A percentile compares a stretch with the other conserved stretches of the same genome.
Evolutionary conservation across 2,888 invertebrate genomes (phyloP).

Genomic region (Drosophila acutilabella): DNA sequence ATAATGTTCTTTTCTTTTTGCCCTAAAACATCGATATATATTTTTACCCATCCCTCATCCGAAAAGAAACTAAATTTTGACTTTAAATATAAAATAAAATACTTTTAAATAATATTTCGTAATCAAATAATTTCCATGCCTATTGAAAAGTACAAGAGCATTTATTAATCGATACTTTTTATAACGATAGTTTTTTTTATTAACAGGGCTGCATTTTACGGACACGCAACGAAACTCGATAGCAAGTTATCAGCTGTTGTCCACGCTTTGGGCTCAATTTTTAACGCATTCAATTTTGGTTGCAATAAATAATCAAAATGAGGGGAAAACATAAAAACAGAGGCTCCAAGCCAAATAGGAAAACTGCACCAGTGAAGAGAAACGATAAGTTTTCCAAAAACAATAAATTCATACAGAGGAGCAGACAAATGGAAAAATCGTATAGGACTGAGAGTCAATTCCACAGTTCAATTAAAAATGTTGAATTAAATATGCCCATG

Average conservation of each 20-base stretch:
- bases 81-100: too few species aligned
- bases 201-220: not conserved
- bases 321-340: conserved; percentile 24
- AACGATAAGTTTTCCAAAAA: conserved; percentile 67
- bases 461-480: conserved; percentile 50
- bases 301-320: conserved; percentile 4
- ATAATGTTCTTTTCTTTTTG: not conserved
- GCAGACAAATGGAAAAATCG: conserved; percentile 79
- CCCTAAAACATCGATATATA: conserved; percentile 2
- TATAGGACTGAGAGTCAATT: conserved; percentile 65
- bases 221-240: not conserved
- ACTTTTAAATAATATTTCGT: not conserved
- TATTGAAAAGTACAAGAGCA: not conserved
- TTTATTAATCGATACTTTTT: conserved; percentile 2
- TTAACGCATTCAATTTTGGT: conserved; percentile 4
- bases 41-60: not conserved
- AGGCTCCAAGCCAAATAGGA: conserved; percentile 1
- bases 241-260: conserved; percentile 11
- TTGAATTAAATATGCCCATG: conserved; percentile 23
- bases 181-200: not conserved
- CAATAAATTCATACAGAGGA: conserved; percentile 77
- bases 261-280: conserved; percentile 19
- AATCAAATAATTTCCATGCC: not conserved
- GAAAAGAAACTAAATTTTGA: too few species aligned
- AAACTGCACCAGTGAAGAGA: conserved; percentile 1